A percentile compares a stretch with the other conserved stretches of the same genome.
Conservation (phyloP, 1,140 invertebrate genomes). For the Leguminivora glycinivorella region DNA sequence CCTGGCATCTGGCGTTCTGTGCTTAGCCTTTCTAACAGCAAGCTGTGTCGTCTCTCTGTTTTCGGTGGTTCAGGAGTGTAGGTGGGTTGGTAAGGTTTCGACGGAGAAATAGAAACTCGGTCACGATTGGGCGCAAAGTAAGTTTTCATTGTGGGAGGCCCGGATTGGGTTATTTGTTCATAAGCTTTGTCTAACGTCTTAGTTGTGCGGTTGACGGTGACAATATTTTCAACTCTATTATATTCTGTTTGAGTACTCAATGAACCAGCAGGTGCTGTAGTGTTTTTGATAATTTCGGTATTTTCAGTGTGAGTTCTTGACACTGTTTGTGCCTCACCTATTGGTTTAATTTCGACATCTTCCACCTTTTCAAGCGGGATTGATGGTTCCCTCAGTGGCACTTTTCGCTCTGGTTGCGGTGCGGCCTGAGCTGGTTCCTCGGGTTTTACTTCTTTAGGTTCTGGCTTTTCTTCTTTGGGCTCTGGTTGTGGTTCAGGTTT, state of each 20-base stretch:
- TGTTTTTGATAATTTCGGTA: slow-evolving; percentile 71
- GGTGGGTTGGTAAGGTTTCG: slow-evolving; percentile 55
- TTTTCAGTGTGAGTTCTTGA: slow-evolving; percentile 62
- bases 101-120: slow-evolving; percentile 50
- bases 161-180: slow-evolving; percentile 55
- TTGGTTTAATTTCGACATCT: slow-evolving; percentile 73
- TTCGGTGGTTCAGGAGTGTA: slow-evolving; percentile 52
- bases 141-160: slow-evolving; percentile 60
- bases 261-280: slow-evolving; percentile 46
- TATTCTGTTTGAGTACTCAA: slow-evolving; percentile 69
- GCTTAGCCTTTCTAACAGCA: slow-evolving; percentile 67
- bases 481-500: slow-evolving; percentile 33
- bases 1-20: slow-evolving; percentile 63
- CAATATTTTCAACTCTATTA: slow-evolving; percentile 68
- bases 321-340: slow-evolving; percentile 57
- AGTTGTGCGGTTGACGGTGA: slow-evolving; percentile 66
- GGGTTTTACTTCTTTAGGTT: slow-evolving; percentile 36
- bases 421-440: slow-evolving; percentile 28
- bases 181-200: slow-evolving; percentile 68
- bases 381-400: slow-evolving; percentile 61
- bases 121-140: slow-evolving; percentile 61
- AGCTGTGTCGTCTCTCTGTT: slow-evolving; percentile 68
- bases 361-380: slow-evolving; percentile 69
- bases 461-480: slow-evolving; percentile 36
- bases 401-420: slow-evolving; percentile 41